Evolutionary conservation across 2,888 invertebrate species (phyloP), one percentile per base, ranked within the genome.

Genomic region (Clepsis dumicolana): DNA sequence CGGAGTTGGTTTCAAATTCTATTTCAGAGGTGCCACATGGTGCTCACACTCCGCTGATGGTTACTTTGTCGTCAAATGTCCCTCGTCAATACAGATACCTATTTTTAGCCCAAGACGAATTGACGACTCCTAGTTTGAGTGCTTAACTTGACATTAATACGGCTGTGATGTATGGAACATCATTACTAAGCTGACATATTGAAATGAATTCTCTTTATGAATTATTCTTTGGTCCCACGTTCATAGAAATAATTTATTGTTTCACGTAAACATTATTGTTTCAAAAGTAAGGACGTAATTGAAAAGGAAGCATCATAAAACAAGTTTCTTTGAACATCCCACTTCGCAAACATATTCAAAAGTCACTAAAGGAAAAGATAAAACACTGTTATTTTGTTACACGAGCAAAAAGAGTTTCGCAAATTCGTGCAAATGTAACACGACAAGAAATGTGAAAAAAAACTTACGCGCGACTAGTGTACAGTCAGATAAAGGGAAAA

Each of bases 11-110:
- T 83, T 84, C 84, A 81, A 79, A 74, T 83, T 90, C 89, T 90
- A 91, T 92, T 92, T 89, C 77, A 75, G 84, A 81, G 75, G 71
- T 72, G 80, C 89, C 93, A 93, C 89, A 91, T 92, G 92, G 88
- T 78, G 81, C 75, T 76, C 73, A 24, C 14, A 35, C 25, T 25
- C 14, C 87, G 88, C 86, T 91, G 89, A 90, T 90, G 87, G 87
- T 82, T 81, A 85, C 82, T 92, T 91, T 90, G 92, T 91, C 90
- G 88, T 87, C 89, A 80, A 84, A 87, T 87, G 87, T 88, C 88
- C 85, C 89, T 89, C 90, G 88, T 89, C 88, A 89, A 87, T 82
- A 82, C 85, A 84, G 80, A 86, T 80, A 81, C 74, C 81, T 93
- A 93, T 91, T 88, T 92, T 88, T 89, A 88, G 80, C 75, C 70